These are phyloP conservation scores for Rhopalosiphum padi DNA, from an alignment of 1,140 invertebrate genomes.

Conservation along the genomic window DNA sequence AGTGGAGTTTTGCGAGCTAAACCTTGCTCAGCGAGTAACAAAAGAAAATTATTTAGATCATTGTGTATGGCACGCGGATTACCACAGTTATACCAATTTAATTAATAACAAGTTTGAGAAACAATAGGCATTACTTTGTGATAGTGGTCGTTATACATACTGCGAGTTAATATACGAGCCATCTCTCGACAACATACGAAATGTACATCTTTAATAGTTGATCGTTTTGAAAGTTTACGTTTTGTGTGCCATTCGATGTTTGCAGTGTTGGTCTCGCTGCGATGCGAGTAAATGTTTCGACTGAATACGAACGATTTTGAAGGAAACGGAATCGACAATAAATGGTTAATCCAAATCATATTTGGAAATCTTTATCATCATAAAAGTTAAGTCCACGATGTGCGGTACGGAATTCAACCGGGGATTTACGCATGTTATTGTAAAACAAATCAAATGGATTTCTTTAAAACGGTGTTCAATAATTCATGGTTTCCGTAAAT, in stretches of 20 bases:
- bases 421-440: neutral
- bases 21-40: neutral
- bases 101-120: conserved; percentile 13
- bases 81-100: conserved; percentile 21
- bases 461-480: neutral
- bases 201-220: neutral
- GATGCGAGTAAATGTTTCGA: neutral
- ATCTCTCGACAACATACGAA: neutral
- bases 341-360: neutral
- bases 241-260: neutral
- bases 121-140: neutral
- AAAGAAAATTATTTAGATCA: conserved; percentile 27
- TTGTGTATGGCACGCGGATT: neutral
- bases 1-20: neutral
- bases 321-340: neutral
- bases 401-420: neutral
- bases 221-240: neutral
- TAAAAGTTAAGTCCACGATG: neutral
- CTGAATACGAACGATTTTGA: neutral
- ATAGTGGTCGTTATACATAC: neutral
- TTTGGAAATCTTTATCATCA: neutral
- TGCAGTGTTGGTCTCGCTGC: neutral
- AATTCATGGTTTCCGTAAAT: neutral
- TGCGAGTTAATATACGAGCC: neutral
- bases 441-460: conserved; percentile 17